These are phyloP conservation scores for Antechinus flavipes DNA, from an alignment of 2,113 vertebrate genomes.

Conservation along the genomic window DNA sequence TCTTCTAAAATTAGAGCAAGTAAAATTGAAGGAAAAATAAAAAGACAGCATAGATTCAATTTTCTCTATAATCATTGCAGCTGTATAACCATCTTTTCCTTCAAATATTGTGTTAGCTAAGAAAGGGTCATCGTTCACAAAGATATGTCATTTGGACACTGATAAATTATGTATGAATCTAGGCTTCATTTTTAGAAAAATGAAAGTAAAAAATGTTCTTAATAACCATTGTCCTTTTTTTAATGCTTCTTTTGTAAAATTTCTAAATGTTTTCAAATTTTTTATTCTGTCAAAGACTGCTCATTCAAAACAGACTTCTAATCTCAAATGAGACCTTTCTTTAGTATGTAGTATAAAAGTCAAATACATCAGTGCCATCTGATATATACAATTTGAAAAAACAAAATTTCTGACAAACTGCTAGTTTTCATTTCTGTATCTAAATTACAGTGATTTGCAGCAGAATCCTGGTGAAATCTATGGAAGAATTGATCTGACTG, in stretches of 20 bases:
- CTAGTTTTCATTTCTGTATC: too few relatives aligned
- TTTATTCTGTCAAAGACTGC: not conserved
- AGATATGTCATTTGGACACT: not conserved
- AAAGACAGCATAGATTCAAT: constrained; percentile 81
- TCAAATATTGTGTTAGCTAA: constrained; percentile 60
- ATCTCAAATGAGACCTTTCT: not conserved
- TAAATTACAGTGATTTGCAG: too few relatives aligned
- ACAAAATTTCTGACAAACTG: too few relatives aligned
- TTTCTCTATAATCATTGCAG: constrained; percentile 62
- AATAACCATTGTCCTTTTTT: not conserved
- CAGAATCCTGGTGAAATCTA: too few relatives aligned
- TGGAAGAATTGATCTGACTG: too few relatives aligned
- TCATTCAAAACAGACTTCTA: not conserved
- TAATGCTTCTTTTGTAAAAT: not conserved
- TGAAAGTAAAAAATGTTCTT: not conserved
- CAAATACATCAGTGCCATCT: not conserved
- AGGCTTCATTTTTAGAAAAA: not conserved
- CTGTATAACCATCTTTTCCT: constrained; percentile 56
- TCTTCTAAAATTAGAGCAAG: constrained; percentile 94
- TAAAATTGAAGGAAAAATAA: constrained; percentile 87
- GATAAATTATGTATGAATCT: not conserved
- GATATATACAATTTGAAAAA: not conserved
- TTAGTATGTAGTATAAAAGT: not conserved
- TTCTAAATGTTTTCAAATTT: not conserved
- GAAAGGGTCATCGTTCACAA: constrained; percentile 73